These are phyloP conservation scores for Saguinus midas DNA, from an alignment of 2,113 vertebrate species.

Conservation along the genomic window DNA sequence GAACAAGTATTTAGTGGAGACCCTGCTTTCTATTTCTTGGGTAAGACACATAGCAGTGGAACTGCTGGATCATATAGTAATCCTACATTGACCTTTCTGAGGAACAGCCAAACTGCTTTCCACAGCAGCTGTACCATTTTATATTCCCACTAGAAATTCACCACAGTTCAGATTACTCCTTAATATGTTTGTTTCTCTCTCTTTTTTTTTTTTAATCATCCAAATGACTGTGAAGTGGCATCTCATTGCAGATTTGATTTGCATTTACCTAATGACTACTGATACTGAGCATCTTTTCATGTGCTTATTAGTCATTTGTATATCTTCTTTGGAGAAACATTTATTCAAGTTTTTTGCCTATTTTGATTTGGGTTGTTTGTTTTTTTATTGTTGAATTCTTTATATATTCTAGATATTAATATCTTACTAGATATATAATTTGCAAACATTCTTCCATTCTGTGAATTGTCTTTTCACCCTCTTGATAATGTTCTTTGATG, in stretches of 20 bases:
- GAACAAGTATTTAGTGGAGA: background rate
- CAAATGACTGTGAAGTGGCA: background rate
- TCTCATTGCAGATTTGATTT: background rate
- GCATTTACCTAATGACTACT: background rate
- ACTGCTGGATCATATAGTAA: background rate
- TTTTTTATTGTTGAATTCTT: background rate
- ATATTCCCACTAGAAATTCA: background rate
- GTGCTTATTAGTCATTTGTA: background rate
- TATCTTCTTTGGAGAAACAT: background rate
- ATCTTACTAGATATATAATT: background rate
- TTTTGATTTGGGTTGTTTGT: background rate
- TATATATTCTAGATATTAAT: background rate
- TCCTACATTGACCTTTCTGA: background rate
- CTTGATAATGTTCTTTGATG: background rate
- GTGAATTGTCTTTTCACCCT: background rate
- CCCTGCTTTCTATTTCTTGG: background rate
- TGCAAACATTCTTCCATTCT: background rate
- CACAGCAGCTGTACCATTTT: background rate
- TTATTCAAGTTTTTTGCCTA: background rate
- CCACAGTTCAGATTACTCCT: background rate
- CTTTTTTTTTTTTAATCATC: background rate
- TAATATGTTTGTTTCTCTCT: background rate
- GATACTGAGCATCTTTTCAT: background rate
- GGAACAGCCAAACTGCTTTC: background rate
- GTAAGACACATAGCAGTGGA: too few species aligned